These are phyloP conservation scores for Saccopteryx leptura DNA, from an alignment of 2,113 vertebrate species.

Conservation along the genomic window DNA sequence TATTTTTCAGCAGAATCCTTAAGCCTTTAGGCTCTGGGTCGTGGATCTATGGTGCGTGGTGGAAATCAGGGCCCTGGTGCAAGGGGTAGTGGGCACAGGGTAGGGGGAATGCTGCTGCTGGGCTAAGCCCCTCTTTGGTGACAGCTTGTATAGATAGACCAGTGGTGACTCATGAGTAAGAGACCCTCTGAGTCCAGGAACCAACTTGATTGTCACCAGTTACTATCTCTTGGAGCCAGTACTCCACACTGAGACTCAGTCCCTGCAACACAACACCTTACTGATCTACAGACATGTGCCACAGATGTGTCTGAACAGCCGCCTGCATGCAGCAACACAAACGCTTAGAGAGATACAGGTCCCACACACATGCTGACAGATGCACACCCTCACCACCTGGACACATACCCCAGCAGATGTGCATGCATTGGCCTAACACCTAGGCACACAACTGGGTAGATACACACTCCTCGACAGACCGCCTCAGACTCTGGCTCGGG, in stretches of 20 bases:
- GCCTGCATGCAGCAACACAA: too few relatives aligned
- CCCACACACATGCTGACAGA: background rate
- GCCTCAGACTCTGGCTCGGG: background rate
- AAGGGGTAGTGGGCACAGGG: background rate
- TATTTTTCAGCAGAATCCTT: constrained; percentile 53
- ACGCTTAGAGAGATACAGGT: background rate
- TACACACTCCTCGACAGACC: background rate
- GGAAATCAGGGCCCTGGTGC: background rate
- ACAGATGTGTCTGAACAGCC: background rate
- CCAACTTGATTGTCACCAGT: background rate
- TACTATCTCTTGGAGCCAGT: background rate
- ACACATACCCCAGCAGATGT: background rate
- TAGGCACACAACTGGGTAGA: background rate
- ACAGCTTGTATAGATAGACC: background rate
- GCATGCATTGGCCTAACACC: background rate
- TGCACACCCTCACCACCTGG: background rate
- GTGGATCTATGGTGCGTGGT: background rate
- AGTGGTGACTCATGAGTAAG: background rate
- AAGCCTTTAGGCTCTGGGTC: background rate
- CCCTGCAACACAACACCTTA: background rate
- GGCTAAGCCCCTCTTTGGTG: background rate
- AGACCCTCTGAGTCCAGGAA: background rate
- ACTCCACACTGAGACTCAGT: background rate
- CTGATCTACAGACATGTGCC: background rate
- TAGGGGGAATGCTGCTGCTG: background rate